Evolutionary conservation across 2,113 vertebrate genomes (phyloP).

Genomic region (Romanogobio albipinnatus): DNA sequence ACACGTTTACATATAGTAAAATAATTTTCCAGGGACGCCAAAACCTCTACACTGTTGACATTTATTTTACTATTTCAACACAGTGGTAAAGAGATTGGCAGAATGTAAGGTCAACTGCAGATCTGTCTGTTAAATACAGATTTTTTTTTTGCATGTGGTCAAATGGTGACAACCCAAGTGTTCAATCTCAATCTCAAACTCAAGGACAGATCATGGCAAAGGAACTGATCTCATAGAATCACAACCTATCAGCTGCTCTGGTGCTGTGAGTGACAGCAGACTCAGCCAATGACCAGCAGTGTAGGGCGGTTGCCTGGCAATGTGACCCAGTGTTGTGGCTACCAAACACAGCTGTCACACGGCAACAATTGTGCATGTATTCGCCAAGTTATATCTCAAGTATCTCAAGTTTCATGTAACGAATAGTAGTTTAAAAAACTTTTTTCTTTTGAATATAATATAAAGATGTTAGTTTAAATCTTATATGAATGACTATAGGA

Average conservation of each 20-base stretch:
- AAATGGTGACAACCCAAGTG: background rate
- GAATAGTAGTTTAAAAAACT: too few relatives aligned
- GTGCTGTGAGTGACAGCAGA: background rate
- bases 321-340: constrained; percentile 55
- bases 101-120: background rate
- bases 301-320: background rate
- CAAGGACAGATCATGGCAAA: constrained; percentile 38
- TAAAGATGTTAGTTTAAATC: too few relatives aligned
- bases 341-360: constrained; percentile 53
- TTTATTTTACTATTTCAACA: background rate
- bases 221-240: background rate
- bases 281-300: background rate
- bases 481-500: too few relatives aligned
- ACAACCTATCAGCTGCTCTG: background rate
- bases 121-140: background rate
- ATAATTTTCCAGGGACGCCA: background rate
- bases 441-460: too few relatives aligned
- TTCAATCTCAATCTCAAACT: constrained; percentile 21
- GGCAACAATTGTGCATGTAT: background rate
- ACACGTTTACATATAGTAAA: background rate
- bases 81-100: background rate
- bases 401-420: background rate
- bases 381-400: background rate
- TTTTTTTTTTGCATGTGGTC: background rate
- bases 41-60: background rate